Percentiles rank a stretch among this genome's conserved stretches.
Conservation (phyloP, 92 coral and sea anemone genomes). For the Palythoa grandis region DNA sequence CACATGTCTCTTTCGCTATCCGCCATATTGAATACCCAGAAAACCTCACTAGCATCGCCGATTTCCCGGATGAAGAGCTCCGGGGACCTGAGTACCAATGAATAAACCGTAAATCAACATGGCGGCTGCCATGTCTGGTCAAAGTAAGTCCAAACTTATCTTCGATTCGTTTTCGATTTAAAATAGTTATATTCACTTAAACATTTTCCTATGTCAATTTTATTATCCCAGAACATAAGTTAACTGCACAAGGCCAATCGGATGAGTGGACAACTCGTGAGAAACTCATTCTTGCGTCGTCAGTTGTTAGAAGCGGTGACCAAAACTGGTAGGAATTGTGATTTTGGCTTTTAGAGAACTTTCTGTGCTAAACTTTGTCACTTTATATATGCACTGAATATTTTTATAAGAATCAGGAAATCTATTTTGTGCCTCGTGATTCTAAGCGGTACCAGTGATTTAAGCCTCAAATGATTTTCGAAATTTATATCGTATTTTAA, state of each 20-base stretch:
- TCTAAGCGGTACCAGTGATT: too few species aligned
- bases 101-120: neutral
- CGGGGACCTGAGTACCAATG: neutral
- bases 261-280: constrained; percentile 98
- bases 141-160: constrained; percentile 49
- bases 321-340: constrained; percentile 87
- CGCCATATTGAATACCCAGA: constrained; percentile 46
- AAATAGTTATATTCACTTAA: neutral
- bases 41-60: neutral
- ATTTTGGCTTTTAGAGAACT: neutral
- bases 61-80: constrained; percentile 17
- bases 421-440: too few species aligned
- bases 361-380: too few species aligned
- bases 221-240: constrained; percentile 66
- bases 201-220: neutral
- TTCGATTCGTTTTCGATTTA: neutral
- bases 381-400: too few species aligned
- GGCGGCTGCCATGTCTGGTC: constrained; percentile 66
- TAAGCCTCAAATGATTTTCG: too few species aligned
- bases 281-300: constrained; percentile 87
- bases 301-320: constrained; percentile 96
- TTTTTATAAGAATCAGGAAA: too few species aligned
- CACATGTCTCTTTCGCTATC: constrained; percentile 43
- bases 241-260: constrained; percentile 58
- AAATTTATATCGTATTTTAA: too few species aligned